Evolutionary conservation across 2,888 invertebrate genomes (phyloP).

Genomic region (Pinctada fucata): DNA sequence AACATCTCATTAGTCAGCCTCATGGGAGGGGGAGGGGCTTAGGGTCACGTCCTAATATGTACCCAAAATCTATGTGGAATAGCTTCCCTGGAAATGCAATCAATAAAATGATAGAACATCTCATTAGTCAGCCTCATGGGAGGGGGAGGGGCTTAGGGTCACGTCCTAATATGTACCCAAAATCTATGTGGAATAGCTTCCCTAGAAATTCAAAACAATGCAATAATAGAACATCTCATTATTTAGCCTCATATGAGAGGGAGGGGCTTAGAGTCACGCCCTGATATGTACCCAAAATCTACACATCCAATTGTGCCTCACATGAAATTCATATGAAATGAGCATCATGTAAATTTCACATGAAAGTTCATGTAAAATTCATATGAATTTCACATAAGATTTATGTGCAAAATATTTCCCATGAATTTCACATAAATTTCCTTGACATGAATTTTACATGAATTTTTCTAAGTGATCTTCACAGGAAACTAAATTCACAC

Average conservation of each 20-base stretch:
- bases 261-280: conserved; percentile 98
- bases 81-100: conserved; percentile 71
- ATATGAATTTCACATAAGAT: too few relatives aligned
- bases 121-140: conserved; percentile 99
- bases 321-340: too few relatives aligned
- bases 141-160: conserved; percentile 98
- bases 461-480: too few relatives aligned
- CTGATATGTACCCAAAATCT: conserved; percentile 95
- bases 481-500: too few relatives aligned
- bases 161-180: conserved; percentile 96
- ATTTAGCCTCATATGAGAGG: conserved; percentile 99
- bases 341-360: too few relatives aligned
- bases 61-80: conserved; percentile 86
- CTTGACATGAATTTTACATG: too few relatives aligned
- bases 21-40: conserved; percentile 99
- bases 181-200: conserved; percentile 79
- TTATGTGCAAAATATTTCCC: too few relatives aligned
- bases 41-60: conserved; percentile 97
- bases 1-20: conserved; percentile 99
- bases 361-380: too few relatives aligned
- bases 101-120: too few relatives aligned
- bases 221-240: too few relatives aligned
- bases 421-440: too few relatives aligned
- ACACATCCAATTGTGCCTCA: too few relatives aligned
- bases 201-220: conserved; percentile 68